Conservation (phyloP, 2,113 vertebrate genomes). For the Pterocles gutturalis region DNA sequence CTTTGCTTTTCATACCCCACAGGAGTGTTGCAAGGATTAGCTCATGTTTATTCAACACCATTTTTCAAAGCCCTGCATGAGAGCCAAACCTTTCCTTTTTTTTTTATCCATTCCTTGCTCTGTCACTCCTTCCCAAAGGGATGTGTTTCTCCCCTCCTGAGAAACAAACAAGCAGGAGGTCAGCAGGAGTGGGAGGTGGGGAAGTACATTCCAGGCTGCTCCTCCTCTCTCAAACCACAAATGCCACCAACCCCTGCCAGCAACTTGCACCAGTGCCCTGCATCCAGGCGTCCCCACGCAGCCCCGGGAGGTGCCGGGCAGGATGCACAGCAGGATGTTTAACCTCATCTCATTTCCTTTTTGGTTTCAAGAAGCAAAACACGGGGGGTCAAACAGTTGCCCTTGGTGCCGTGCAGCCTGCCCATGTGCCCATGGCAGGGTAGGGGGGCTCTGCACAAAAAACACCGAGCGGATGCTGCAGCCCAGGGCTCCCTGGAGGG, state of each 20-base stretch:
- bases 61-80: constrained; percentile 28
- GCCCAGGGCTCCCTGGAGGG: not conserved
- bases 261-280: not conserved
- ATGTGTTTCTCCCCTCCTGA: not conserved
- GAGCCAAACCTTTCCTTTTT: not conserved
- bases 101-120: constrained; percentile 3
- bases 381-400: not conserved
- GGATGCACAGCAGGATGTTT: not conserved
- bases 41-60: constrained; percentile 43
- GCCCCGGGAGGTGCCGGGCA: not conserved
- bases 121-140: constrained; percentile 5
- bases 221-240: not conserved
- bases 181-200: not conserved
- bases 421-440: not conserved
- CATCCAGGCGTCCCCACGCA: not conserved
- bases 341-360: not conserved
- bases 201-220: not conserved
- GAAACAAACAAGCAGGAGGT: constrained; percentile 8
- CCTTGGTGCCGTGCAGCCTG: not conserved
- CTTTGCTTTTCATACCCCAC: constrained; percentile 17
- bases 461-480: not conserved
- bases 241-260: not conserved
- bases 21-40: not conserved
- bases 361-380: not conserved
- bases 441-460: not conserved